Evolutionary conservation across 2,113 vertebrate genomes (phyloP).

Genomic region (Dicaeum eximium): DNA sequence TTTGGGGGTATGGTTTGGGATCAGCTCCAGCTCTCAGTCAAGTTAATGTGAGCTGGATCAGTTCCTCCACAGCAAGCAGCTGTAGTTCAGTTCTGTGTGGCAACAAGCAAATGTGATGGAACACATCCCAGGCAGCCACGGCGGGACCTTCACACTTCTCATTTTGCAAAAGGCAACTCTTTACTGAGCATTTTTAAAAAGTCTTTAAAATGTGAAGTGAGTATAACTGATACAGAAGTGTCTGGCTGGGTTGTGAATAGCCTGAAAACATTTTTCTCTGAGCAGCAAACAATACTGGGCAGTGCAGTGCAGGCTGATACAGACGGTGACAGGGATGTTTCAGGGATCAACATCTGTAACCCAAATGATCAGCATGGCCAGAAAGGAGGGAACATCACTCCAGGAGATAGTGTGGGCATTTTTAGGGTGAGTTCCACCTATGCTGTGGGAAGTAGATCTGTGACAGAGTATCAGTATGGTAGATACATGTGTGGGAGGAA

Average conservation of each 20-base stretch:
- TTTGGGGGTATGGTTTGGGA: background rate
- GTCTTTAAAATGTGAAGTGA: background rate
- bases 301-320: background rate
- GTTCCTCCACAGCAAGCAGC: background rate
- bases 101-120: slow-evolving; percentile 7
- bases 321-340: background rate
- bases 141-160: background rate
- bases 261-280: background rate
- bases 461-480: background rate
- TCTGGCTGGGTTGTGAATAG: background rate
- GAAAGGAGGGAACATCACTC: background rate
- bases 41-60: slow-evolving; percentile 1
- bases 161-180: background rate
- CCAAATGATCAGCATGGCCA: background rate
- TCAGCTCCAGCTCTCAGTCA: slow-evolving; percentile 3
- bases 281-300: background rate
- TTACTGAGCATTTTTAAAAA: background rate
- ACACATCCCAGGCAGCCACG: background rate
- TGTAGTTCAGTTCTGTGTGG: background rate
- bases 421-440: background rate
- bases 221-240: background rate
- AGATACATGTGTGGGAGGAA: background rate
- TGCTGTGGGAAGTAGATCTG: background rate
- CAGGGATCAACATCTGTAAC: background rate
- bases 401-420: background rate